phyloP scores from a whole-genome alignment of 2,888 invertebrate species.

The Ischnus inquisitorius region DNA sequence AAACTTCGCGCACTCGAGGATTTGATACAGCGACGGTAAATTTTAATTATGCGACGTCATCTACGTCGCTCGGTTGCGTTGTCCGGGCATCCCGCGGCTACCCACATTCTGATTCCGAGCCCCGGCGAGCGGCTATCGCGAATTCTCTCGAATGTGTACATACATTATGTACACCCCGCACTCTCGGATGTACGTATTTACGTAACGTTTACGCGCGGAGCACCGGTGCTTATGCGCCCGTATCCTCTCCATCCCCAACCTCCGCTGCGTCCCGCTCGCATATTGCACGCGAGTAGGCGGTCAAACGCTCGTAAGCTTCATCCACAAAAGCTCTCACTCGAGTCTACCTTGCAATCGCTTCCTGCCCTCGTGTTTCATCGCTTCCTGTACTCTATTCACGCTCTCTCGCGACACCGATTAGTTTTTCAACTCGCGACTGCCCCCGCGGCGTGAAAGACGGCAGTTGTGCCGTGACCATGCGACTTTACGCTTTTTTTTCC shows the following conservation, averaged over 20 bases:
- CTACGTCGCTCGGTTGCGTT: constrained; percentile 50
- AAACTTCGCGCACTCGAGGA: not conserved
- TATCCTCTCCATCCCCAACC: not conserved
- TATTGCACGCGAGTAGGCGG: constrained; percentile 25
- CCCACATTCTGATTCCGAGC: constrained; percentile 74
- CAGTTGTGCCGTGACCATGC: too few species aligned
- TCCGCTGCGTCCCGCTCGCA: constrained; percentile 6
- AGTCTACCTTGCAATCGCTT: not conserved
- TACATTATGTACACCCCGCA: not conserved
- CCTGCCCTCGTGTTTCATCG: not conserved
- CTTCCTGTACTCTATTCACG: not conserved
- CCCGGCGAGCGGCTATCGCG: constrained; percentile 69
- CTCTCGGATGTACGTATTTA: constrained; percentile 4
- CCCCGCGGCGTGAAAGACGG: too few species aligned
- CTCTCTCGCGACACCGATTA: not conserved
- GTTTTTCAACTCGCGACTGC: too few species aligned
- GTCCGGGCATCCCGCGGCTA: constrained; percentile 65
- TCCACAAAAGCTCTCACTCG: not conserved
- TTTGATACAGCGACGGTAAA: constrained; percentile 76
- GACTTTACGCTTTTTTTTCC: too few species aligned
- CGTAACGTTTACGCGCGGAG: constrained; percentile 5
- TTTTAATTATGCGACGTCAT: constrained; percentile 78
- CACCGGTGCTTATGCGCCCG: not conserved
- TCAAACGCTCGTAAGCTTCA: constrained; percentile 29
- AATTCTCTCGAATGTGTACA: constrained; percentile 33